phyloP scores from a whole-genome alignment of 2,113 vertebrate species.

The Alaudala cheleensis region DNA sequence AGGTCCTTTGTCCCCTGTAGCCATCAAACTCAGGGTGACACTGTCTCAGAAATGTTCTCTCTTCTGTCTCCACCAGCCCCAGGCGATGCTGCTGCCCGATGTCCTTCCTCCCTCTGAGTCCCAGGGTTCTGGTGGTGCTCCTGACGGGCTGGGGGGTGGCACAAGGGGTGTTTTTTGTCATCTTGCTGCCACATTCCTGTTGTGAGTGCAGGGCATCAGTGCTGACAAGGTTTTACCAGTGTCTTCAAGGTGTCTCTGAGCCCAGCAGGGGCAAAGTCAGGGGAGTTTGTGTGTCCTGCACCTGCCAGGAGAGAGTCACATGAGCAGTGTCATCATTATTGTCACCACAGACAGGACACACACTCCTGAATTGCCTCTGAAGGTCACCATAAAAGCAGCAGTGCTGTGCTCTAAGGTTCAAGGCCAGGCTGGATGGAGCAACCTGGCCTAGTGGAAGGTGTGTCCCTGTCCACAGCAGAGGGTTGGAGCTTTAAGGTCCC shows the following conservation, averaged over 20 bases:
- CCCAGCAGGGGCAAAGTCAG: background rate
- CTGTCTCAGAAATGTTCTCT: background rate
- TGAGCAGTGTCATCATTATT: fast-evolving
- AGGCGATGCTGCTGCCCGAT: background rate
- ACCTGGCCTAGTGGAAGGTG: background rate
- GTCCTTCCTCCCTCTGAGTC: background rate
- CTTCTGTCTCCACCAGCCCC: background rate
- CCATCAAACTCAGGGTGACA: background rate
- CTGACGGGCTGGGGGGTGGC: background rate
- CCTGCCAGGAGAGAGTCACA: background rate
- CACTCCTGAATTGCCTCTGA: background rate
- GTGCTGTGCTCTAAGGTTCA: background rate
- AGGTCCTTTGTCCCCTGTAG: background rate
- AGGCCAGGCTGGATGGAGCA: background rate
- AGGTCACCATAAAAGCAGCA: fast-evolving
- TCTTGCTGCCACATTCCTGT: background rate
- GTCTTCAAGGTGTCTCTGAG: background rate
- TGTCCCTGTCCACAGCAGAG: background rate
- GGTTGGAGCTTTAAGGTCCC: background rate
- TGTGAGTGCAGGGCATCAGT: fast-evolving
- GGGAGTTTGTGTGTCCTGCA: fast-evolving
- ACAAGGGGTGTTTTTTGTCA: fast-evolving
- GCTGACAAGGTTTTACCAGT: background rate
- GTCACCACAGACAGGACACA: fast-evolving
- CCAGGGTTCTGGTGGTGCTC: background rate